A percentile compares a stretch with the other conserved stretches of the same genome.
Conservation (phyloP, 2,113 vertebrate genomes). For the Halcyon malimbica region DNA sequence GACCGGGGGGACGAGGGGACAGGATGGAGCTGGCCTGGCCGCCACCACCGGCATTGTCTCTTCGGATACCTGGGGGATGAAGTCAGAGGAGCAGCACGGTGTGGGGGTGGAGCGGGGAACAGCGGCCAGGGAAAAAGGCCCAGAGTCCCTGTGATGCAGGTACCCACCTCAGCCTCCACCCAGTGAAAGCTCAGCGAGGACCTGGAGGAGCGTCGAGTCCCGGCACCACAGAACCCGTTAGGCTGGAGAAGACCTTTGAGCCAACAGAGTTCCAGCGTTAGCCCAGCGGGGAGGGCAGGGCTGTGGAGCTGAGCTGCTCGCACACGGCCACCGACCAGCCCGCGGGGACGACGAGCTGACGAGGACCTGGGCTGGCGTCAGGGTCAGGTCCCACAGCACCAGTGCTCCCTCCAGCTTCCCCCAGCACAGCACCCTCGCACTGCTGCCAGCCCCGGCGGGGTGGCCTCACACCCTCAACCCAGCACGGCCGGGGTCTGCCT, state of each 20-base stretch:
- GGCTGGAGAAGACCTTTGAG: neutral
- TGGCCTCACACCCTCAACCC: neutral
- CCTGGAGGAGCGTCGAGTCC: neutral
- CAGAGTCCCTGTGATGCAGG: neutral
- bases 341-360: neutral
- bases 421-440: neutral
- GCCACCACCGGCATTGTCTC: neutral
- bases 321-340: neutral
- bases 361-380: accelerated
- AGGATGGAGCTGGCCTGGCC: conserved; percentile 47
- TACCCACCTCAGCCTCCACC: accelerated
- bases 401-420: neutral
- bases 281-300: neutral
- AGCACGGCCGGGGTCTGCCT: no score
- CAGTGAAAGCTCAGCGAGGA: neutral
- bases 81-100: neutral
- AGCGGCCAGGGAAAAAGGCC: neutral
- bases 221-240: neutral
- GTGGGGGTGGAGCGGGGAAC: neutral
- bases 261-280: neutral
- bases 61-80: conserved; percentile 2
- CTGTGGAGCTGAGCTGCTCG: neutral
- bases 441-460: neutral
- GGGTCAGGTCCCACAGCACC: accelerated
- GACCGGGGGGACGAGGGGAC: neutral